Conservation (phyloP, 2,888 invertebrate genomes). For the Lepidochitona cinerea region DNA sequence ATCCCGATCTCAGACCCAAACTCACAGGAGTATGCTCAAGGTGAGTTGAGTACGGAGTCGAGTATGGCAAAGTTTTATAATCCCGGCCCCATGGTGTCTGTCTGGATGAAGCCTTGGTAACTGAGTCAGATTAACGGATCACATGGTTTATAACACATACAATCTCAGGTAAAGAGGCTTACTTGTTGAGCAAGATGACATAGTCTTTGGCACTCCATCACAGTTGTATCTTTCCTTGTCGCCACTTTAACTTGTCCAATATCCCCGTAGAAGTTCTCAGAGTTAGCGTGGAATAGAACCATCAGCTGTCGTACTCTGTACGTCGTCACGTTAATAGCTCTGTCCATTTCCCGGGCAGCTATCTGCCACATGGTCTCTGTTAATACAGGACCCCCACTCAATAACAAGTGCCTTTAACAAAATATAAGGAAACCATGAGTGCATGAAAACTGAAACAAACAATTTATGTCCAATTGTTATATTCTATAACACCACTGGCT, state of each 20-base stretch:
- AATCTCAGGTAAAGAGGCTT: slow-evolving; percentile 72
- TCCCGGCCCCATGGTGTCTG: too few species aligned
- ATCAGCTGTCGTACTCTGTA: slow-evolving; percentile 90
- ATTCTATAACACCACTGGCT: background rate
- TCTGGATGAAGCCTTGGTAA: too few species aligned
- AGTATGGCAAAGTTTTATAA: too few species aligned
- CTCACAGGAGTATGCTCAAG: too few species aligned
- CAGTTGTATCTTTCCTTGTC: slow-evolving; percentile 87
- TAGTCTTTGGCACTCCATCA: slow-evolving; percentile 86
- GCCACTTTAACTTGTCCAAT: slow-evolving; percentile 89
- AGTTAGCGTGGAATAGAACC: slow-evolving; percentile 90
- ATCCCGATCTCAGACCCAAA: too few species aligned
- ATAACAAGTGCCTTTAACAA: slow-evolving; percentile 73
- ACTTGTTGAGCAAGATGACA: slow-evolving; percentile 93
- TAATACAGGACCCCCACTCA: slow-evolving; percentile 82
- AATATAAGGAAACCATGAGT: background rate
- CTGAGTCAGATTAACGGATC: too few species aligned
- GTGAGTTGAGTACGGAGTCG: too few species aligned
- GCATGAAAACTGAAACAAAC: too few species aligned
- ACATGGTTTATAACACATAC: too few species aligned
- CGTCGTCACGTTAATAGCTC: slow-evolving; percentile 85
- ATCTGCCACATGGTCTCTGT: slow-evolving; percentile 90
- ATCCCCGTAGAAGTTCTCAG: slow-evolving; percentile 95
- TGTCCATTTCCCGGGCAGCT: slow-evolving; percentile 84
- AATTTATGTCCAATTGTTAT: background rate